Evolutionary conservation across 2,888 invertebrate species (phyloP), one percentile per base, ranked within the genome.

Genomic region (Tupiocoris notatus): DNA sequence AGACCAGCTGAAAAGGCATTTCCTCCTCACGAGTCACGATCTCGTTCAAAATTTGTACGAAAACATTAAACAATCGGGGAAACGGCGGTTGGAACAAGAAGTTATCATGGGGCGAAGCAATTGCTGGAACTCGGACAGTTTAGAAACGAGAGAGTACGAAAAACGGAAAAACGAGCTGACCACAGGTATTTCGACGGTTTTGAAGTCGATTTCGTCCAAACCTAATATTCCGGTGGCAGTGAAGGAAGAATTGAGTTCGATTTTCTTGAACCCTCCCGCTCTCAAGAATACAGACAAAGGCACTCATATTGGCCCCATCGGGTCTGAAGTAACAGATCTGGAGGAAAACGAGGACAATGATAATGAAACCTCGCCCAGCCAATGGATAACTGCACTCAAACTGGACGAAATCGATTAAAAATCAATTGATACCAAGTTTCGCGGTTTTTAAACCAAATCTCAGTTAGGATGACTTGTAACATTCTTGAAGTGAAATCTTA

Each of bases 231-330:
- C 75, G 3, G 12, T n/a, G 75, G 25, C 75, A 16, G 24, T 24
- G 1, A 64, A 75, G 18, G 65, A 75, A 24, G 21, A 65, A 23
- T 25, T 75, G 12, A 75, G 75, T 20, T 54, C 75, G 1, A 64
- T 75, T 17, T 75, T 75, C 57, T 23, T 75, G 75, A 75, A 75
- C 39, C 75, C 75, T 20, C 20, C 65, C 2, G 21, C 64, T 1
- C 58, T 64, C 0, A 21, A 64, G 21, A 65, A 65, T 21, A 23
- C 65, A 9, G 56, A 57, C 57, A 58, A 56, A 16, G 65, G 64
- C 12, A 75, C 56, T 12, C 75, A 75, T 23, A 65, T 75, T 1
- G 75, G 75, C 7, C 64, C 75, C 18, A 73, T 73, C 25, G 73
- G 73, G 7, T 54, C 25, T 6, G 73, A 73, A 22, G 12, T 73